Evolutionary conservation across 1,140 invertebrate species (phyloP).

Genomic region (Penaeus chinensis): DNA sequence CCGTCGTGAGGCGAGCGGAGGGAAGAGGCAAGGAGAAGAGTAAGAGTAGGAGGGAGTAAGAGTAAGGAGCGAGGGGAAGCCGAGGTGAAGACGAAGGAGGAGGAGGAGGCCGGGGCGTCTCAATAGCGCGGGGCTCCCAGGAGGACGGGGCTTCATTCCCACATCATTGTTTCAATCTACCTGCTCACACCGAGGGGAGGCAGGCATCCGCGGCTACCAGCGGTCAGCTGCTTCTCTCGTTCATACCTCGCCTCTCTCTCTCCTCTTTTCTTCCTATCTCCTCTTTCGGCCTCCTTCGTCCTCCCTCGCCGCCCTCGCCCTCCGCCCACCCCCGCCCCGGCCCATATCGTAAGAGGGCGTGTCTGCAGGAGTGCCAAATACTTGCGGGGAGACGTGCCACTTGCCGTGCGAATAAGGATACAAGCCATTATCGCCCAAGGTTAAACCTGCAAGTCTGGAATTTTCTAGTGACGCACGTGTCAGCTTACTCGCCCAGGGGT

Average conservation of each 20-base stretch:
- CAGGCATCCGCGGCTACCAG: too few species aligned
- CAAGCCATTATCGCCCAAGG: too few species aligned
- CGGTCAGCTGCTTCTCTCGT: not conserved
- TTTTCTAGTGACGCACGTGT: too few species aligned
- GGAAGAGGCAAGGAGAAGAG: not conserved
- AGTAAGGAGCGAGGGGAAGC: not conserved
- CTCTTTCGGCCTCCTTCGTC: not conserved
- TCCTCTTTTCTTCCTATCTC: not conserved
- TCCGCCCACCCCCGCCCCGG: not conserved
- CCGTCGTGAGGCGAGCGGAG: not conserved
- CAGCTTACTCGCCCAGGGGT: too few species aligned
- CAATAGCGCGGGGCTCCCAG: constrained; percentile 31
- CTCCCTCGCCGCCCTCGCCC: not conserved
- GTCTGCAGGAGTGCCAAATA: too few species aligned
- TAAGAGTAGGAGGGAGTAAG: not conserved
- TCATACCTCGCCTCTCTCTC: not conserved
- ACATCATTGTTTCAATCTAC: constrained; percentile 56
- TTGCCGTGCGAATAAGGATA: too few species aligned
- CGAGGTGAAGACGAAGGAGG: too few species aligned
- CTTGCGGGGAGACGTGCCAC: too few species aligned
- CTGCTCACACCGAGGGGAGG: constrained; percentile 25
- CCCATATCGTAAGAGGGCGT: not conserved
- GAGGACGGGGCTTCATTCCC: constrained; percentile 27
- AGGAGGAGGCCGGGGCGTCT: not conserved
- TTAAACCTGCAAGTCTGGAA: too few species aligned